Percentiles rank a stretch among this genome's conserved stretches.
These are phyloP conservation scores for Micrastur ruficollis DNA, from an alignment of 2,797 vertebrate genomes.

Conservation along the genomic window DNA sequence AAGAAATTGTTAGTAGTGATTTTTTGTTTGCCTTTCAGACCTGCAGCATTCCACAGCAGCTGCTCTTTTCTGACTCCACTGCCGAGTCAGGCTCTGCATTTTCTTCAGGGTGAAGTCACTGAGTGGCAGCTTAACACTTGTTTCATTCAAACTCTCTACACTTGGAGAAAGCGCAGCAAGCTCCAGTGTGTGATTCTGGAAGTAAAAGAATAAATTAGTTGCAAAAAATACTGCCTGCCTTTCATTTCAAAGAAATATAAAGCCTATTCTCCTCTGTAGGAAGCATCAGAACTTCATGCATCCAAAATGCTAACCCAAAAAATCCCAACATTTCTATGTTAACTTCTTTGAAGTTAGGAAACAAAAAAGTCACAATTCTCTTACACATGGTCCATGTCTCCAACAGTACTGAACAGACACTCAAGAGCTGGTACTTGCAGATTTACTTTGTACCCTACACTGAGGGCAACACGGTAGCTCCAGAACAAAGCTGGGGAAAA, in stretches of 20 bases:
- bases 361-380: neutral
- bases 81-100: constrained; percentile 80
- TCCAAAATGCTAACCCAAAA: neutral
- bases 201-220: neutral
- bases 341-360: neutral
- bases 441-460: neutral
- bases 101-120: constrained; percentile 75
- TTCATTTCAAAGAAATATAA: neutral
- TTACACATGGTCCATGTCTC: neutral
- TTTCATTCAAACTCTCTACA: constrained; percentile 86
- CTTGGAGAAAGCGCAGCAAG: constrained; percentile 79
- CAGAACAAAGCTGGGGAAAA: neutral
- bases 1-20: neutral
- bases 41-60: constrained; percentile 84
- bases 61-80: constrained; percentile 79
- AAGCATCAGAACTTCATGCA: neutral
- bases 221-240: neutral
- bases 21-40: constrained; percentile 64
- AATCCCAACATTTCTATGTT: neutral
- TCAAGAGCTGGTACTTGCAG: neutral
- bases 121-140: constrained; percentile 81
- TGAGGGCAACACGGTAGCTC: neutral
- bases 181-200: constrained; percentile 78
- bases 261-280: neutral
- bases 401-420: neutral